phyloP scores from a whole-genome alignment of 2,797 vertebrate species.

The Centroberyx gerrardi region DNA sequence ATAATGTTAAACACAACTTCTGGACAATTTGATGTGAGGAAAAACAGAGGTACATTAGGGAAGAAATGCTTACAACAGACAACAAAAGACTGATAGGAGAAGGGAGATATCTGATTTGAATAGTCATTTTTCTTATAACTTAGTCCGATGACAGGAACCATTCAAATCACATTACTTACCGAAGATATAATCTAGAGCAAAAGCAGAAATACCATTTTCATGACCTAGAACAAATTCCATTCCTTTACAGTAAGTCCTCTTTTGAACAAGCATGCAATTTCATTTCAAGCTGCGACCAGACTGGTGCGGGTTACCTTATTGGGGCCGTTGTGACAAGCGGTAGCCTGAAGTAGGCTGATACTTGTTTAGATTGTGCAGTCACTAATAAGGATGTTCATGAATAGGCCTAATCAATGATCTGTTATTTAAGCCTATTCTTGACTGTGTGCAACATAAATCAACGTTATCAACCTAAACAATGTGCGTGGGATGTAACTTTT shows the following conservation, averaged over 20 bases:
- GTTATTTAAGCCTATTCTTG: no score
- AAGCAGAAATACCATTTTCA: slow-evolving; percentile 42
- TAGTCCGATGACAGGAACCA: slow-evolving; percentile 26
- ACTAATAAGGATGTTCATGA: no score
- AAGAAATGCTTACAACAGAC: neutral
- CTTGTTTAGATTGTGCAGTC: no score
- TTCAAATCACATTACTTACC: slow-evolving; percentile 44
- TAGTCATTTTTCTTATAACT: slow-evolving; percentile 32
- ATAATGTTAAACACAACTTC: neutral
- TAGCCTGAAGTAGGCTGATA: no score
- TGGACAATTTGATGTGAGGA: neutral
- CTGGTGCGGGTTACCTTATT: no score
- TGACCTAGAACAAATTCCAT: neutral
- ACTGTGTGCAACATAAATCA: no score
- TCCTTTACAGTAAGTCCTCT: slow-evolving; percentile 38
- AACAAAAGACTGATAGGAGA: slow-evolving; percentile 18
- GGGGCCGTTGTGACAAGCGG: no score
- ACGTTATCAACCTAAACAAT: no score
- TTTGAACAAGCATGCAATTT: neutral
- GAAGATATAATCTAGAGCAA: slow-evolving; percentile 53
- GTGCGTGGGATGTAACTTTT: no score
- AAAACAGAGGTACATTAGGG: neutral
- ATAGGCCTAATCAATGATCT: no score
- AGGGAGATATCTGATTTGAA: slow-evolving; percentile 36
- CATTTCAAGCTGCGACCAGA: neutral